Conservation (phyloP, 2,888 invertebrate species). For the Heteromyza rotundicornis region DNA sequence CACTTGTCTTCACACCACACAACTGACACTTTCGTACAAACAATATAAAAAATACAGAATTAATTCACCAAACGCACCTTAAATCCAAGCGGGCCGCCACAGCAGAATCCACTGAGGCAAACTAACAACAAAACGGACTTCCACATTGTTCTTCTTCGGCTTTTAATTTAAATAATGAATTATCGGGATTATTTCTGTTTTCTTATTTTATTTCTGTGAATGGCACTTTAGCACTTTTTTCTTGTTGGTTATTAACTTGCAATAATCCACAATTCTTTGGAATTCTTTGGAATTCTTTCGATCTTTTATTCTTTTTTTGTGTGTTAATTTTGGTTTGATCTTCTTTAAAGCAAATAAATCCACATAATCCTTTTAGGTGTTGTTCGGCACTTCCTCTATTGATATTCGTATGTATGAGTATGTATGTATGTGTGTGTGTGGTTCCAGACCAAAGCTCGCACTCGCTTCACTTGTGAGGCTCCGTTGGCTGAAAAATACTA, state of each 20-base stretch:
- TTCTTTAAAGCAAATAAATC: constrained; percentile 24
- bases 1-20: neutral
- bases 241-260: constrained; percentile 10
- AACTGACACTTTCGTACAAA: neutral
- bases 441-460: constrained; percentile 59
- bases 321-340: constrained; percentile 9
- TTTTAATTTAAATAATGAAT: neutral
- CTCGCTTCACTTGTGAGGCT: constrained; percentile 60
- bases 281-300: constrained; percentile 25
- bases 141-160: constrained; percentile 47
- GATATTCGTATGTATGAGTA: constrained; percentile 18
- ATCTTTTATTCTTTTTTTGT: too few species aligned
- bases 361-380: constrained; percentile 42
- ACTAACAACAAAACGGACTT: constrained; percentile 47
- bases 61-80: constrained; percentile 49
- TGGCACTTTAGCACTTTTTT: constrained; percentile 15
- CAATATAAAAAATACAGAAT: neutral
- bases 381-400: constrained; percentile 9
- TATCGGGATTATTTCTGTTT: neutral
- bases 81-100: constrained; percentile 52
- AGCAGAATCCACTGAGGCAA: constrained; percentile 47
- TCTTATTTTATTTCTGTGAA: neutral
- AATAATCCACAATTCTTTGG: constrained; percentile 4
- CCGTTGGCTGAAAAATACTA: constrained; percentile 62
- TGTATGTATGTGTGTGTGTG: constrained; percentile 22